Conservation (phyloP, 2,797 vertebrate species). For the Mustela erminea region DNA sequence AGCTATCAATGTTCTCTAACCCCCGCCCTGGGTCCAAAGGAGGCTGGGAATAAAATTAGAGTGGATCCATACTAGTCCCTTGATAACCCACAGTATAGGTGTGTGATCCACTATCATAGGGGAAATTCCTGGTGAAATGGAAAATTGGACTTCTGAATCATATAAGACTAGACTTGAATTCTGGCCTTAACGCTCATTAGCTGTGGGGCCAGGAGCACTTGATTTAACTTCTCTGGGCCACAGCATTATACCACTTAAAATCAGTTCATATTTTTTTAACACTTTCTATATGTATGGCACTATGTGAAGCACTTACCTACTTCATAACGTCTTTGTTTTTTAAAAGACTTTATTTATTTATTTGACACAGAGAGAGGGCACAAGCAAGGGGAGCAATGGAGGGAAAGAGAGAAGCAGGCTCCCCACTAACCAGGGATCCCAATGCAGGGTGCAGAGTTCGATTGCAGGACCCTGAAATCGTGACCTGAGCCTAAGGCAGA, state of each 20-base stretch:
- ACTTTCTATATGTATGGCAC: not conserved
- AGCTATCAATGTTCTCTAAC: not conserved
- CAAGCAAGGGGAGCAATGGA: too few relatives aligned
- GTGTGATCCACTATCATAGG: not conserved
- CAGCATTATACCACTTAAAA: not conserved
- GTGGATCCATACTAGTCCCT: not conserved
- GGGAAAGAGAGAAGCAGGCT: too few relatives aligned
- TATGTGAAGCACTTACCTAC: not conserved
- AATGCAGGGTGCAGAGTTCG: rapidly evolving
- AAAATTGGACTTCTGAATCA: not conserved
- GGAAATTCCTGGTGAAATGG: not conserved
- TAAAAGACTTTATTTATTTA: too few relatives aligned
- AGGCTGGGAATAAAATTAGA: not conserved
- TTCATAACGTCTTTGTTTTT: not conserved
- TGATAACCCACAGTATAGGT: not conserved
- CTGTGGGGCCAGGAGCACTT: not conserved
- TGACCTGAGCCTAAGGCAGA: too few relatives aligned
- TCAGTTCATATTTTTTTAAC: not conserved
- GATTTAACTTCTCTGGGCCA: not conserved
- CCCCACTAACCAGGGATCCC: too few relatives aligned
- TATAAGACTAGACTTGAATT: not conserved
- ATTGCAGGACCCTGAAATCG: too few relatives aligned
- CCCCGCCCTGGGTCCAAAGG: not conserved
- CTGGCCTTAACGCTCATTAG: not conserved
- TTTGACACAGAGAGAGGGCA: too few relatives aligned